phyloP scores from a whole-genome alignment of 2,797 vertebrate genomes.

The Threskiornis aethiopicus region DNA sequence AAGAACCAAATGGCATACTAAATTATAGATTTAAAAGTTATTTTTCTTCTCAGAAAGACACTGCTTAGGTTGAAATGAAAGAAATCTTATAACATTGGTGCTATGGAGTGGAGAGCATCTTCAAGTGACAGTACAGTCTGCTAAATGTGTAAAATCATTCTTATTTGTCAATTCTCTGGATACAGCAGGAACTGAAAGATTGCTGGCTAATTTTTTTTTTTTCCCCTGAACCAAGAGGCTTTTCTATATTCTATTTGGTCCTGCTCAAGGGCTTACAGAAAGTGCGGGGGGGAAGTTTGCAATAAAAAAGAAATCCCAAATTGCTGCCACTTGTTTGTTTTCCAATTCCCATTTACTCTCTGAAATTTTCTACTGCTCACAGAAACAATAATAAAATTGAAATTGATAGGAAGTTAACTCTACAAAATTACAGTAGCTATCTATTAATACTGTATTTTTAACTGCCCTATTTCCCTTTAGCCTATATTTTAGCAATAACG shows the following conservation, averaged over 20 bases:
- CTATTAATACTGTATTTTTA: background rate
- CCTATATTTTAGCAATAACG: background rate
- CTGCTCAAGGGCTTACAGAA: background rate
- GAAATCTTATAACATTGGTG: background rate
- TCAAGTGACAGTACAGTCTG: background rate
- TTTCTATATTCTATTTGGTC: background rate
- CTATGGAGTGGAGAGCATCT: background rate
- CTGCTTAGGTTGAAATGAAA: background rate
- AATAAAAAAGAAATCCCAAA: background rate
- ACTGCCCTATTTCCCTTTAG: background rate
- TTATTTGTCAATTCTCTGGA: background rate
- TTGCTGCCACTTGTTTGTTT: background rate
- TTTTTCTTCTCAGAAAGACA: background rate
- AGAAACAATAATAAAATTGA: background rate
- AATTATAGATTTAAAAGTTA: background rate
- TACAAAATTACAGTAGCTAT: background rate
- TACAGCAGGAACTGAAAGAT: background rate
- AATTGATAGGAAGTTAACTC: background rate
- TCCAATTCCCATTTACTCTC: background rate
- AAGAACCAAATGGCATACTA: background rate
- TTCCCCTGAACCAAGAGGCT: background rate
- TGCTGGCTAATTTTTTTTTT: background rate
- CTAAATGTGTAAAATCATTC: background rate
- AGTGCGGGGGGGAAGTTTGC: accelerated
- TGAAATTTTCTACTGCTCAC: background rate